Conservation (phyloP, 2,888 invertebrate species). For the Drosophila emarginata region DNA sequence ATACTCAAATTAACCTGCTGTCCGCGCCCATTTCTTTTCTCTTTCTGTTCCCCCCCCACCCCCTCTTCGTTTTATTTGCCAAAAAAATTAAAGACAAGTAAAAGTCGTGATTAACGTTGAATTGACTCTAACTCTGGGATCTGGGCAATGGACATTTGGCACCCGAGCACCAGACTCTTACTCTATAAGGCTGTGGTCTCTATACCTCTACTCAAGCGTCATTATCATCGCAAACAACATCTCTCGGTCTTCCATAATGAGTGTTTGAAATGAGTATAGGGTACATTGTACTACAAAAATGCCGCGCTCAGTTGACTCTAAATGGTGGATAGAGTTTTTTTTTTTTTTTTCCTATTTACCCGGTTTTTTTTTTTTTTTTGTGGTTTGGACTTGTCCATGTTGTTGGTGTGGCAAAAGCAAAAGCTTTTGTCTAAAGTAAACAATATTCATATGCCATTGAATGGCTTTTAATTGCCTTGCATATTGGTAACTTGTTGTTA, state of each 20-base stretch:
- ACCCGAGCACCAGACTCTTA: neutral
- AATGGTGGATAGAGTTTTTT: slow-evolving; percentile 69
- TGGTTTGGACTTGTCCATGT: slow-evolving; percentile 16
- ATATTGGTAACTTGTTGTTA: slow-evolving; percentile 24
- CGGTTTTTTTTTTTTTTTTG: slow-evolving; percentile 7
- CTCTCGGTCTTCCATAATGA: slow-evolving; percentile 34
- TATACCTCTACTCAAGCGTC: slow-evolving; percentile 58
- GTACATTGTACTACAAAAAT: slow-evolving; percentile 66
- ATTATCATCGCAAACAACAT: slow-evolving; percentile 64
- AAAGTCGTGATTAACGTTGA: slow-evolving; percentile 77
- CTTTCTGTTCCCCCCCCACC: slow-evolving; percentile 20
- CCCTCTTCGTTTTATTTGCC: slow-evolving; percentile 70
- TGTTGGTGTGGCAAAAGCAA: slow-evolving; percentile 25
- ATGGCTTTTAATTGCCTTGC: slow-evolving; percentile 50
- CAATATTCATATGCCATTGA: slow-evolving; percentile 42
- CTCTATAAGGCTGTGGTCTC: neutral
- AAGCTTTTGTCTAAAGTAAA: slow-evolving; percentile 53
- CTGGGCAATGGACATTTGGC: neutral
- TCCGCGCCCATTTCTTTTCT: slow-evolving; percentile 66
- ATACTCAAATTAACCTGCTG: slow-evolving; percentile 61
- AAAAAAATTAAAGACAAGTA: slow-evolving; percentile 79
- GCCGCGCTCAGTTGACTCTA: slow-evolving; percentile 72
- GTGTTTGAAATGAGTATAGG: slow-evolving; percentile 49
- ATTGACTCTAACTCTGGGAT: slow-evolving; percentile 51
- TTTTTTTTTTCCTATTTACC: slow-evolving; percentile 4